Base-by-base conservation (phyloP, 2,888 invertebrate species). In the Disparrhopalites patrizii region DNA sequence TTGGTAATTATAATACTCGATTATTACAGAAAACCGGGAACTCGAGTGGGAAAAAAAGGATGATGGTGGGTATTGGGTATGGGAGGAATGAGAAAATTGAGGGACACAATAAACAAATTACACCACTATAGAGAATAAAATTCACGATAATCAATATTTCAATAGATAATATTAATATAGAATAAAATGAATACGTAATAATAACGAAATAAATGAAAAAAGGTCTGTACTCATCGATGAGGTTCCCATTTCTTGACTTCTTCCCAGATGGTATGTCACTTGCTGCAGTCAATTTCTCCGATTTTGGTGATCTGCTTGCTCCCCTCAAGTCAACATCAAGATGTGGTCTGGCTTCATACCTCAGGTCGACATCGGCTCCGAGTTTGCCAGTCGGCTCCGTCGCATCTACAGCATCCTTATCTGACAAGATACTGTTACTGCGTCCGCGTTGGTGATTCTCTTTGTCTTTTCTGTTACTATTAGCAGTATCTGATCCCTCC, bases 211-310 rank as follows among this genome's bases (percentile, higher is more conserved):
- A 40, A 57, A 57, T 60, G 67, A 67, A 65, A 73, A 73, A 70
- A 67, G 58, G 38, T 64, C 68, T 68, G 66, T 72, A 72, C 72
- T 74, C 73, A 71, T 68, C 73, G 70, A 74, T 68, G 61, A 70
- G 56, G 65, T 43, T 66, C 27, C 43, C 62, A 51, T 38, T 62
- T 58, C 52, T 43, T 27, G 69, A 33, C 52, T 70, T 70, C 62
- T 73, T 71, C 10, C 56, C 23, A 8, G 72, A 70, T 4, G 70
- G 70, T 38, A 67, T 68, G 1, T 50, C 52, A 28, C 43, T n/a
- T n/a, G n/a, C n/a, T 62, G 23, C 36, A 57, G 25, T 65, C 63
- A 25, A 47, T n/a, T n/a, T 30, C 33, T 30, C 38, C 57, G 33
- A 51, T 62, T 66, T 1, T 50, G 23, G 56, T 23, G 70, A 13